These are phyloP conservation scores for Syngnathus floridae DNA, from an alignment of 2,113 vertebrate species.

Conservation along the genomic window DNA sequence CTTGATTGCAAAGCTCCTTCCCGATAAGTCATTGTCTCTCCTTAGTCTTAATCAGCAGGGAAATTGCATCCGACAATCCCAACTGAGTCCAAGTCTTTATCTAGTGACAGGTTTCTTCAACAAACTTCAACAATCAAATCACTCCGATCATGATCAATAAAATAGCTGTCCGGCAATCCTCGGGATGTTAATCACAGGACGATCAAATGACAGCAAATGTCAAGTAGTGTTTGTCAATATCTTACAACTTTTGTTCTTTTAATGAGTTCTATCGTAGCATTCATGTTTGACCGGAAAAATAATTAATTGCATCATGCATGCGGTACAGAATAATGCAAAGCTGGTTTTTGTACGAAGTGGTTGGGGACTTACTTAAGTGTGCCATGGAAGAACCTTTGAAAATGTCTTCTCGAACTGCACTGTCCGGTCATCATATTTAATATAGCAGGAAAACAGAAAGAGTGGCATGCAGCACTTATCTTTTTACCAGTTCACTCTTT, in stretches of 20 bases:
- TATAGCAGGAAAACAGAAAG: background rate
- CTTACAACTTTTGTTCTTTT: too few relatives aligned
- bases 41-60: conserved; percentile 51
- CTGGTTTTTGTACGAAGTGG: background rate
- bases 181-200: too few relatives aligned
- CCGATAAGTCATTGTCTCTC: conserved; percentile 44
- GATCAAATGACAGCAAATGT: too few relatives aligned
- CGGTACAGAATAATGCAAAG: background rate
- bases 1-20: conserved; percentile 56
- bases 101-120: conserved; percentile 5
- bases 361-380: too few relatives aligned
- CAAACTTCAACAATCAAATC: background rate
- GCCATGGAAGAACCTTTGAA: background rate
- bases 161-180: too few relatives aligned
- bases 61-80: conserved; percentile 37
- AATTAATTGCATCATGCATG: background rate
- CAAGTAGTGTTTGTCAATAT: too few relatives aligned
- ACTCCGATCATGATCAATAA: too few relatives aligned
- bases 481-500: background rate
- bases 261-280: too few relatives aligned
- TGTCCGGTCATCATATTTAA: background rate
- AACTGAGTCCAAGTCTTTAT: conserved; percentile 28
- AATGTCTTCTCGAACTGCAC: background rate
- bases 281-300: background rate
- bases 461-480: background rate